Percentiles rank a stretch among this genome's conserved stretches.
phyloP scores from a whole-genome alignment of 2,888 invertebrate genomes.

The Spilosoma lubricipeda region DNA sequence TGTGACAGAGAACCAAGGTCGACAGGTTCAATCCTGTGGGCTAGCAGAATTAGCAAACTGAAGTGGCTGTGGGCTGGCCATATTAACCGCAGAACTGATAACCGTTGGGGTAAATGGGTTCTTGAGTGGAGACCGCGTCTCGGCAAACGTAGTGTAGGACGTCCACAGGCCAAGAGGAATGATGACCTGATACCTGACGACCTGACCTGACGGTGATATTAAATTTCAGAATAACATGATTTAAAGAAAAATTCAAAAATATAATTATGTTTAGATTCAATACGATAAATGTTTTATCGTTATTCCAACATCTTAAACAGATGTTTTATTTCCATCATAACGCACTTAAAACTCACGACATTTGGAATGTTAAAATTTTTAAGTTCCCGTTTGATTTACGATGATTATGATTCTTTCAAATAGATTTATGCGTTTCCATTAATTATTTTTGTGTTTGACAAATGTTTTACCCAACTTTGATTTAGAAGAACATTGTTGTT shows the following conservation, averaged over 20 bases:
- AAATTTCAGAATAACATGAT: neutral
- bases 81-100: too few species aligned
- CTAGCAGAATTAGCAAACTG: too few species aligned
- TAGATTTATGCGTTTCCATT: conserved; percentile 49
- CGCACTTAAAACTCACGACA: conserved; percentile 38
- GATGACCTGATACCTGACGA: too few species aligned
- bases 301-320: conserved; percentile 24
- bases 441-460: conserved; percentile 35
- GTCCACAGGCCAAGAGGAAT: too few species aligned
- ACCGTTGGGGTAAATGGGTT: too few species aligned
- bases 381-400: conserved; percentile 46
- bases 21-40: too few species aligned
- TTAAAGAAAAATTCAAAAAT: neutral
- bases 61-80: too few species aligned
- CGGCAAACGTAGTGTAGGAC: too few species aligned
- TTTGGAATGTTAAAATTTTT: conserved; percentile 42
- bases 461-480: conserved; percentile 28
- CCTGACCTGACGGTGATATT: neutral
- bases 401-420: conserved; percentile 40
- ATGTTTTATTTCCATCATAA: conserved; percentile 39
- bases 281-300: conserved; percentile 8
- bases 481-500: conserved; percentile 28
- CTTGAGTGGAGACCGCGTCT: too few species aligned
- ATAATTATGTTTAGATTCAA: conserved; percentile 8
- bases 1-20: too few species aligned